Percentiles rank a stretch among this genome's conserved stretches.
Conservation (phyloP, 2,113 vertebrate genomes). For the Vimba vimba region DNA sequence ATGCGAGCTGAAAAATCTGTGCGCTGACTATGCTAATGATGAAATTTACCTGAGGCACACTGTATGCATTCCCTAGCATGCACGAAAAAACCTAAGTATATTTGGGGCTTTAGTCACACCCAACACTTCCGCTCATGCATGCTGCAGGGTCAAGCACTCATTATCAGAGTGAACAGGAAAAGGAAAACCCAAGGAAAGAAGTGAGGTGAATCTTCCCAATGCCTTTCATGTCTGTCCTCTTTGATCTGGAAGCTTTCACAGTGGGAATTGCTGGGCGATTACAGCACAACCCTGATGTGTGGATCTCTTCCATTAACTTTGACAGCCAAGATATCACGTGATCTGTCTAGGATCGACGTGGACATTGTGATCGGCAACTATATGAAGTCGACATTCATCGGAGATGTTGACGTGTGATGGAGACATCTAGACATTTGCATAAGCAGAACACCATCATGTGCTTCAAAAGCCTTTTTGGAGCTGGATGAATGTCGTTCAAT, state of each 20-base stretch:
- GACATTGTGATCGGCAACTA: conserved; percentile 55
- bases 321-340: conserved; percentile 52
- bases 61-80: neutral
- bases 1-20: no score
- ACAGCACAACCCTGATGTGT: conserved; percentile 41
- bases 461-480: conserved; percentile 51
- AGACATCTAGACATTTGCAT: conserved; percentile 62
- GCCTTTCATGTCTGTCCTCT: conserved; percentile 75
- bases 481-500: conserved; percentile 63
- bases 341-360: conserved; percentile 59
- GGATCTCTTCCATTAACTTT: conserved; percentile 46
- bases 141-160: neutral
- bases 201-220: conserved; percentile 59
- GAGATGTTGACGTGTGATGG: neutral
- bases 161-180: neutral
- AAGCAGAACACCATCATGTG: conserved; percentile 31
- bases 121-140: neutral
- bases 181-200: conserved; percentile 37
- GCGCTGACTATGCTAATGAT: no score
- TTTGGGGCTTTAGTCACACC: neutral
- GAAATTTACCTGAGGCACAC: neutral
- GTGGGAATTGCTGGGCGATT: conserved; percentile 55
- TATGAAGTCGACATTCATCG: conserved; percentile 5
- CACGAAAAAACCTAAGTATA: neutral
- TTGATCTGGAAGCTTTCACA: conserved; percentile 72